Evolutionary conservation across 2,888 invertebrate genomes (phyloP).

Genomic region (Oligia strigilis): DNA sequence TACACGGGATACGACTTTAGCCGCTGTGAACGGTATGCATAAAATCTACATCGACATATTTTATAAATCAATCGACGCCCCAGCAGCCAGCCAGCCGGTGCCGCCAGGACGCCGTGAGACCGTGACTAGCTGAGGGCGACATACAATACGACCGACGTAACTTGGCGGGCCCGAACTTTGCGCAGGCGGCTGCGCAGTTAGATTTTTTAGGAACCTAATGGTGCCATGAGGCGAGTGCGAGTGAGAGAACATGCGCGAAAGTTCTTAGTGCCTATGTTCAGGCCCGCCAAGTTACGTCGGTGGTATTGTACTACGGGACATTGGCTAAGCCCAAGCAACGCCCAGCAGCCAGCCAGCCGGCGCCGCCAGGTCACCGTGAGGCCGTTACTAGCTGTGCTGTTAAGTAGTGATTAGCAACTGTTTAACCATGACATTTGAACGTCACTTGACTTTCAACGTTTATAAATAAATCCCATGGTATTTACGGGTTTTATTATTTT

Average conservation of each 20-base stretch:
- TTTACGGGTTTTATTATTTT: constrained; percentile 45
- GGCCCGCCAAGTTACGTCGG: too few species aligned
- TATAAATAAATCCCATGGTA: neutral
- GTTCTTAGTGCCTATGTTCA: too few species aligned
- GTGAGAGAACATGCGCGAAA: too few species aligned
- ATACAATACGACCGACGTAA: too few species aligned
- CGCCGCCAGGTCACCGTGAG: neutral
- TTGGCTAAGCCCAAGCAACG: neutral
- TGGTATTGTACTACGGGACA: neutral
- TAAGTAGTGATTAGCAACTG: neutral
- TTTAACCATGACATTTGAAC: neutral
- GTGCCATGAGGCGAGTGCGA: too few species aligned
- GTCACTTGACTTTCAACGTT: neutral
- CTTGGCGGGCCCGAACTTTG: too few species aligned
- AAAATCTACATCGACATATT: neutral
- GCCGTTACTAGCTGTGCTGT: neutral
- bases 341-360: neutral
- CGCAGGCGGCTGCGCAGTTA: too few species aligned
- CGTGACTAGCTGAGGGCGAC: neutral
- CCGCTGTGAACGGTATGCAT: constrained; percentile 92
- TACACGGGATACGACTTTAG: constrained; percentile 94
- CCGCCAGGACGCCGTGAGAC: neutral
- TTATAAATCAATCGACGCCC: neutral
- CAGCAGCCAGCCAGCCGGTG: neutral
- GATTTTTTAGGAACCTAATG: too few species aligned